Evolutionary conservation across 2,888 invertebrate genomes (phyloP).

Genomic region (Leptinotarsa haldemani): DNA sequence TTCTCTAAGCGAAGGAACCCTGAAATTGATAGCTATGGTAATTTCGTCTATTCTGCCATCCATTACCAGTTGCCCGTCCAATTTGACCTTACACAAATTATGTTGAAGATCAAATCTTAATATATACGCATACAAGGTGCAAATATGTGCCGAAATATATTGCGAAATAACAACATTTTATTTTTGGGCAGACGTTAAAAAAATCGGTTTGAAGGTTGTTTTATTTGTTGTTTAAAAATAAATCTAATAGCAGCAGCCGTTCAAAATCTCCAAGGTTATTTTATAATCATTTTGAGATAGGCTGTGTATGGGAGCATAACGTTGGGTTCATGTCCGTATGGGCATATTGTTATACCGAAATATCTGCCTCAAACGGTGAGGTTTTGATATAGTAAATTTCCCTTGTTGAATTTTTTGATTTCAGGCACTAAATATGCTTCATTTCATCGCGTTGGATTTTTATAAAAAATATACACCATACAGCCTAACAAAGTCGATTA

Average conservation of each 20-base stretch:
- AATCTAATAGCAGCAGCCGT: conserved; percentile 5
- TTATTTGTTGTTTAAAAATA: conserved; percentile 14
- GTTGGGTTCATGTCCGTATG: neutral
- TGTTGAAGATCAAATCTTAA: neutral
- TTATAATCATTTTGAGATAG: neutral
- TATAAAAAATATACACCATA: too few relatives aligned
- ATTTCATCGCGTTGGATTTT: too few relatives aligned
- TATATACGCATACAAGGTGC: conserved; percentile 11
- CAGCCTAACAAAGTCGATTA: too few relatives aligned
- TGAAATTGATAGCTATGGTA: neutral
- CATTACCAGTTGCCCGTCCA: neutral
- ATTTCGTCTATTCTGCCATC: neutral
- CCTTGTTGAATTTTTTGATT: too few relatives aligned
- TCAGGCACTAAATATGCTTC: too few relatives aligned
- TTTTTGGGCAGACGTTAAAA: conserved; percentile 8
- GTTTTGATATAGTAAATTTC: too few relatives aligned
- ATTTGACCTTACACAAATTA: neutral
- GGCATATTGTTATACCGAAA: neutral
- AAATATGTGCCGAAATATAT: neutral
- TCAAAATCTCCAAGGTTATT: conserved; percentile 1
- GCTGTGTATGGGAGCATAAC: neutral
- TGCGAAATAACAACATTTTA: neutral
- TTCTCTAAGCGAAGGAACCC: neutral
- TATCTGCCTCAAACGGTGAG: too few relatives aligned
- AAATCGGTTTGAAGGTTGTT: conserved; percentile 16